Evolutionary conservation across 2,113 vertebrate species (phyloP).

Genomic region (Rhagologus leucostigma): DNA sequence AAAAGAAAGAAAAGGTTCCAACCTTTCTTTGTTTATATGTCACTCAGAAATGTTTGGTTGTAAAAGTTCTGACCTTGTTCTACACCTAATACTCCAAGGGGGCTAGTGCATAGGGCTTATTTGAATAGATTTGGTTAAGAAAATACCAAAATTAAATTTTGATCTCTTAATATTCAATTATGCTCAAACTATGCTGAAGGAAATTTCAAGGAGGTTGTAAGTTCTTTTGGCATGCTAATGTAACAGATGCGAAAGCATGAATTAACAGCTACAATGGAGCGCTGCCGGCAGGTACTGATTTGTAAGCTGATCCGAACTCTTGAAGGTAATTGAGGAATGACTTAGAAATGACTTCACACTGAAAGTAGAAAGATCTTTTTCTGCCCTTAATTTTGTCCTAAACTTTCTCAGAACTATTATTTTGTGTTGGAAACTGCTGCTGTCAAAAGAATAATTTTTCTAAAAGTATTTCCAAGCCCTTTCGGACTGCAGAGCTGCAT

Average conservation of each 20-base stretch:
- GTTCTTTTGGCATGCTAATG: constrained; percentile 69
- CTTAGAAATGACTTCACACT: constrained; percentile 44
- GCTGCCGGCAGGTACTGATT: constrained; percentile 52
- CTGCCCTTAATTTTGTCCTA: not conserved
- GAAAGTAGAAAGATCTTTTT: not conserved
- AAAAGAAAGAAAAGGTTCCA: constrained; percentile 21
- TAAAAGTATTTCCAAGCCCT: not conserved
- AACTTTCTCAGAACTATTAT: not conserved
- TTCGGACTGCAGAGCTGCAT: not conserved
- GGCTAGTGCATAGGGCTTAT: constrained; percentile 2
- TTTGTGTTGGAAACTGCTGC: not conserved
- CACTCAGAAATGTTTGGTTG: constrained; percentile 22
- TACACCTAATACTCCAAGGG: constrained; percentile 16
- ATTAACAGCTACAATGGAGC: constrained; percentile 55
- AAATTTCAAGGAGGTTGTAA: constrained; percentile 62
- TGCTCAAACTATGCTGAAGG: constrained; percentile 52
- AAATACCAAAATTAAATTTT: constrained; percentile 59
- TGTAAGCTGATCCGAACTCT: constrained; percentile 14
- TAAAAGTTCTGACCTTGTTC: constrained; percentile 56
- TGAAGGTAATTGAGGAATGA: constrained; percentile 42
- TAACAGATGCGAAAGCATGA: constrained; percentile 64
- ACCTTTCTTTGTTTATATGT: constrained; percentile 51
- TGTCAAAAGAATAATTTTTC: not conserved
- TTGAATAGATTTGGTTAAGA: constrained; percentile 62
- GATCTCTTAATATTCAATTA: constrained; percentile 66